A percentile compares a stretch with the other conserved stretches of the same genome.
Conservation (phyloP, 2,888 invertebrate species). For the Syritta pipiens region DNA sequence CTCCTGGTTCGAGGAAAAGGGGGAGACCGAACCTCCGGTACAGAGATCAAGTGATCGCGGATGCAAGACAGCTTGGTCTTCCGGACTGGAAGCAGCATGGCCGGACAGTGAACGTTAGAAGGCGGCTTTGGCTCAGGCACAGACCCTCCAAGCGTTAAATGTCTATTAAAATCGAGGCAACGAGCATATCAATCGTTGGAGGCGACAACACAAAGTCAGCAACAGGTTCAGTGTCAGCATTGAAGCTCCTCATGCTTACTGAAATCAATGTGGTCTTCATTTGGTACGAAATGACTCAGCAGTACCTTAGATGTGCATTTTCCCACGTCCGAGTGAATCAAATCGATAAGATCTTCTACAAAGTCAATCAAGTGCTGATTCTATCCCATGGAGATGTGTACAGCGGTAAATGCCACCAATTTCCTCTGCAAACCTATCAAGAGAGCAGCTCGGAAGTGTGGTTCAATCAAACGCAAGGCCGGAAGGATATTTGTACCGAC, state of each 20-base stretch:
- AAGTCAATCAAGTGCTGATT: slow-evolving; percentile 75
- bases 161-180: too few species aligned
- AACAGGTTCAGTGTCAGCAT: slow-evolving; percentile 74
- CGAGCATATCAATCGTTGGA: slow-evolving; percentile 74
- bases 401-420: slow-evolving; percentile 76
- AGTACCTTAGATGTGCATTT: slow-evolving; percentile 77
- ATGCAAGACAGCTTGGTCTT: too few species aligned
- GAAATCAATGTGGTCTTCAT: slow-evolving; percentile 76
- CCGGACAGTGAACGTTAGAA: too few species aligned
- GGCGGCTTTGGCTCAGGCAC: too few species aligned
- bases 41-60: too few species aligned
- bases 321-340: slow-evolving; percentile 73
- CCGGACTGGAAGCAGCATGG: too few species aligned
- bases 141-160: too few species aligned
- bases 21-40: too few species aligned
- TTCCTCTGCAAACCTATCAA: slow-evolving; percentile 77
- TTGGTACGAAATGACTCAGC: slow-evolving; percentile 78
- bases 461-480: slow-evolving; percentile 73
- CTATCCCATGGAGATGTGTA: slow-evolving; percentile 76
- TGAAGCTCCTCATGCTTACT: slow-evolving; percentile 76
- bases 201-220: slow-evolving; percentile 73
- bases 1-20: too few species aligned
- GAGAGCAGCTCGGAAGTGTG: slow-evolving; percentile 71
- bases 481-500: slow-evolving; percentile 80
- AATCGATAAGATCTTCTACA: slow-evolving; percentile 76